Base-by-base conservation (phyloP, 2,888 invertebrate genomes). In the Oligia latruncula region DNA sequence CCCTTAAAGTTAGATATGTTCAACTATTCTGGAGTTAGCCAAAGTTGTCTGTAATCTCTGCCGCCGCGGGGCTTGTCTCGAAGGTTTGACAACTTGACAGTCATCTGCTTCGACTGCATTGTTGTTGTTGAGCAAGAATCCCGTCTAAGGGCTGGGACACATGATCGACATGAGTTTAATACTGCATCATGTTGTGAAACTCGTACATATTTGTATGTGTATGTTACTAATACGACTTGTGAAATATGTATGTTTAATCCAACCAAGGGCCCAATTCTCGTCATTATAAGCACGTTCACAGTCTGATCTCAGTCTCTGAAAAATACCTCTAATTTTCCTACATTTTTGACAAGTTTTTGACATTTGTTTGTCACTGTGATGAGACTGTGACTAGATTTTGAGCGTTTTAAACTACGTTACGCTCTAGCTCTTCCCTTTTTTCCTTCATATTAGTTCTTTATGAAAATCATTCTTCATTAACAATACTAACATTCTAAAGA, bases 61-160 rank as follows among this genome's bases (percentile, higher is more conserved):
- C 8, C 8, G 78, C 75, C 74, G 17, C 49, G 71, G 71, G 83
- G 64, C 83, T 62, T 70, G 67, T 74, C 78, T 74, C 66, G n/a
- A 55, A 40, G 49, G 65, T 74, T 76, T 87, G 87, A 87, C 80
- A 87, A 81, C 79, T 85, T 76, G 85, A 80, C 79, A 71, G 71
- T 66, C 78, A 66, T 80, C 74, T 74, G 23, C 23, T 75, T 15
- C 23, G 55, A 15, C 49, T 81, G 80, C 72, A 80, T 75, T 70
- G 71, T 74, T 78, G 43, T 78, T 68, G 71, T 67, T 79, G 4
- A 68, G n/a, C n/a, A 83, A 73, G 70, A 71, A 72, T 80, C 62
- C n/a, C 20, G 71, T 72, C 1, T 68, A 20, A 66, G 55, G 58
- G 62, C 49, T 65, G 68, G 13, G 58, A 23, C 29, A 46, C n/a